Conservation (phyloP, 2,113 vertebrate species). For the Hippopotamus amphibius region DNA sequence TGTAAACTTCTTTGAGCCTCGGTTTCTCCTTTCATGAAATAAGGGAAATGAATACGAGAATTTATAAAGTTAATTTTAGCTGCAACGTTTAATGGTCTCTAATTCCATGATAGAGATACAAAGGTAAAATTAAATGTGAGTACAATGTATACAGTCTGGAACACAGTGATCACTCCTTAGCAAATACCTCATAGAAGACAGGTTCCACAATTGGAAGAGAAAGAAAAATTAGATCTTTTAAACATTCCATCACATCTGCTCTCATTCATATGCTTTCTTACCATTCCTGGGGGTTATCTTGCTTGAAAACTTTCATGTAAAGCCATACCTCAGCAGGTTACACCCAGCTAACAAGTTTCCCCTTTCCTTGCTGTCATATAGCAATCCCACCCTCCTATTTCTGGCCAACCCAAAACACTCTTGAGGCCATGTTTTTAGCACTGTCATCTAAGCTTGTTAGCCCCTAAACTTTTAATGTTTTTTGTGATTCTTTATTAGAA, state of each 20-base stretch:
- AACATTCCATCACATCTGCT: neutral
- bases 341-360: neutral
- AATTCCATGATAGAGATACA: neutral
- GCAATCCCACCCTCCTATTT: neutral
- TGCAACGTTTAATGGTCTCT: neutral
- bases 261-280: neutral
- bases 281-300: neutral
- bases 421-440: neutral
- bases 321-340: neutral
- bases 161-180: neutral
- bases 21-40: neutral
- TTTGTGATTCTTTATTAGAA: conserved; percentile 21
- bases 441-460: neutral
- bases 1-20: neutral
- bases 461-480: neutral
- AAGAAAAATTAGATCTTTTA: neutral
- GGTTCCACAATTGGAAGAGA: neutral
- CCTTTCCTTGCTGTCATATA: neutral
- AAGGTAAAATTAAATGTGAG: neutral
- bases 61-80: neutral
- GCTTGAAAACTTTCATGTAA: neutral
- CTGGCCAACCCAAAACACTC: neutral
- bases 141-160: neutral
- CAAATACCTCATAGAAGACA: neutral
- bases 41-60: neutral